Conservation (phyloP, 2,888 invertebrate species). For the Chrysodeixis includens region DNA sequence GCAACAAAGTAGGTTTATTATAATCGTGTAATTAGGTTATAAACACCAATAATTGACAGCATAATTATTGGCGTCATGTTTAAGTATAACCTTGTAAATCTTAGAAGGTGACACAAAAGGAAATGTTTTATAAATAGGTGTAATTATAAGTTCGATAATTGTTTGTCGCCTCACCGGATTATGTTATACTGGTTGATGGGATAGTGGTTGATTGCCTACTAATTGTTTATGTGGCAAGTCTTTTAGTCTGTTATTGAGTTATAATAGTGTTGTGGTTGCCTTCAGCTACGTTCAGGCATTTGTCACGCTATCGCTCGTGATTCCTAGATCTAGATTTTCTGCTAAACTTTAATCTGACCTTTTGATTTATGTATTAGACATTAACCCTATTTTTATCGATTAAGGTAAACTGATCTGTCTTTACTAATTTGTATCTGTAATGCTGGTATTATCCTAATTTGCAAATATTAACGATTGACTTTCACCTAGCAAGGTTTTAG, state of each 20-base stretch:
- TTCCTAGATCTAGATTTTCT: conserved; percentile 28
- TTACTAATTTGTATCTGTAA: not conserved
- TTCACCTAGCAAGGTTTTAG: not conserved
- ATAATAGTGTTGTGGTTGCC: conserved; percentile 25
- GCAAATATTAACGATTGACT: not conserved
- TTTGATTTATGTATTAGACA: conserved; percentile 52
- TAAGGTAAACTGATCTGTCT: not conserved
- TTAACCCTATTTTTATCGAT: conserved; percentile 45
- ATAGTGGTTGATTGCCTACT: too few relatives aligned
- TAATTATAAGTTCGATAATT: conserved; percentile 13
- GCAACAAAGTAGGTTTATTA: not conserved
- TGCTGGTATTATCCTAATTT: not conserved
- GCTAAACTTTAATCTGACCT: conserved; percentile 34
- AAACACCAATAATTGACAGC: conserved; percentile 21
- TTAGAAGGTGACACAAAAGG: conserved; percentile 28
- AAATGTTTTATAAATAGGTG: conserved; percentile 8
- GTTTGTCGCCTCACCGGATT: conserved; percentile 5
- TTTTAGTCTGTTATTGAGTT: conserved; percentile 40
- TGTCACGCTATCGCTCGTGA: conserved; percentile 47
- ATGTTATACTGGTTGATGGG: conserved; percentile 21
- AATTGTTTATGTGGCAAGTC: conserved; percentile 19
- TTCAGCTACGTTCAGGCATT: conserved; percentile 13
- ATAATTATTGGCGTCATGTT: conserved; percentile 15
- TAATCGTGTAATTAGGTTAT: conserved; percentile 20
- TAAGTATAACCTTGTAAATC: conserved; percentile 27